Base-by-base conservation (phyloP, 1,140 invertebrate species). In the Asobara japonica region DNA sequence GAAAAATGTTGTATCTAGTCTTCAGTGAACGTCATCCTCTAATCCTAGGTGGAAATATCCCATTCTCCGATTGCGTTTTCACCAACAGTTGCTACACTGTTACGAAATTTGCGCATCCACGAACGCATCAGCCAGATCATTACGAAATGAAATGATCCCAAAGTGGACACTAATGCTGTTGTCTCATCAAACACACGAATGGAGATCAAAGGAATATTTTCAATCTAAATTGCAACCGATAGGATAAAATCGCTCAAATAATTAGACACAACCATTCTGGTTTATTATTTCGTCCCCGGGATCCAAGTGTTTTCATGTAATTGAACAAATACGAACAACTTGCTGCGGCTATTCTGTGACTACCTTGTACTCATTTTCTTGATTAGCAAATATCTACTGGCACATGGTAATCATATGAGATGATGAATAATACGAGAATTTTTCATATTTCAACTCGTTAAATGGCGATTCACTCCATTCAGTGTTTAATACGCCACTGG, bases 41-140 rank as follows among this genome's bases (percentile, higher is more conserved):
- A n/a, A 45, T 45, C n/a, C 41, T 16, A 16, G 41, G 41, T 45
- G 51, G 22, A 56, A 56, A 56, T 56, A 56, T 56, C 41, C 41
- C 41, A 56, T 56, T 56, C 22, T 56, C 51, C 51, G 51, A 56
- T 22, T 56, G 51, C 51, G 10, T 56, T 56, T 56, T 22, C 18
- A 56, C 51, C 51, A 56, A 27, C 18, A 56, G 22, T 13, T 22
- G 22, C 18, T 25, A 11, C 25, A 22, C 51, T 25, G 18, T 56
- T 25, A 56, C 51, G 51, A 56, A 56, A 56, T 56, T 56, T 56
- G 4, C 51, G 22, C 51, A 56, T 56, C 51, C 51, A 25, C 51
- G 13, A 10, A 10, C 18, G 51, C 51, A 56, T 56, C 20, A 18
- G 18, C n/a, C 51, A 56, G 20, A 27, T 27, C 18, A 56, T 56